Evolutionary conservation across 2,888 invertebrate genomes (phyloP).

Genomic region (Meteorus cinctellus): DNA sequence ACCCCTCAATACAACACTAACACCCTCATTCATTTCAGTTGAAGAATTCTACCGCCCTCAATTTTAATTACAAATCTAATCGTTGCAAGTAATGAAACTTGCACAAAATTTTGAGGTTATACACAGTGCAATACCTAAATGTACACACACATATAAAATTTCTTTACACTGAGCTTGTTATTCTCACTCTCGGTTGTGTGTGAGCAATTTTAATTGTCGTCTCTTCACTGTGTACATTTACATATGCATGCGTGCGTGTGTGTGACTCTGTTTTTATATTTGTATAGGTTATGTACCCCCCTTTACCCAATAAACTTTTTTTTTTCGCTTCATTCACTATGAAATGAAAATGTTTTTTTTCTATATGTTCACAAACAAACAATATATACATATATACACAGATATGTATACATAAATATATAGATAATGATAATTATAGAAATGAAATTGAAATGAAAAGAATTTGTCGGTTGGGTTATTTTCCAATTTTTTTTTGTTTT

Average conservation of each 20-base stretch:
- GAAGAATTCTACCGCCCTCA: not conserved
- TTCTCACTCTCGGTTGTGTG: not conserved
- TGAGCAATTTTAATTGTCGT: conserved; percentile 7
- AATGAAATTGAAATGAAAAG: not conserved
- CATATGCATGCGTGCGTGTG: not conserved
- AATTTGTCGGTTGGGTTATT: not conserved
- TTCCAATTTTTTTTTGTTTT: conserved; percentile 8
- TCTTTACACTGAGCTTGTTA: not conserved
- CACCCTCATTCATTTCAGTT: conserved; percentile 52
- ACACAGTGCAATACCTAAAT: conserved; percentile 26
- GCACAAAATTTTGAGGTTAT: conserved; percentile 25
- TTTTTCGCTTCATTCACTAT: not conserved
- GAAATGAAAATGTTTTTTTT: not conserved
- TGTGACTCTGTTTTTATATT: not conserved
- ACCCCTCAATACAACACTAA: conserved; percentile 49
- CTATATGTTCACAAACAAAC: not conserved
- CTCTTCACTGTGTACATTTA: not conserved
- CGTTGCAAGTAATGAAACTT: not conserved
- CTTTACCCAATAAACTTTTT: not conserved
- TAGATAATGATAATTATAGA: not conserved
- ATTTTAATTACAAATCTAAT: not conserved
- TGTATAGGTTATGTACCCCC: not conserved
- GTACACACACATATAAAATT: conserved; percentile 37
- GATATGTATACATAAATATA: not conserved
- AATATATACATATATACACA: not conserved